Evolutionary conservation across 1,140 invertebrate genomes (phyloP), one percentile per base, ranked within the genome.

Genomic region (Plectus sambesii): DNA sequence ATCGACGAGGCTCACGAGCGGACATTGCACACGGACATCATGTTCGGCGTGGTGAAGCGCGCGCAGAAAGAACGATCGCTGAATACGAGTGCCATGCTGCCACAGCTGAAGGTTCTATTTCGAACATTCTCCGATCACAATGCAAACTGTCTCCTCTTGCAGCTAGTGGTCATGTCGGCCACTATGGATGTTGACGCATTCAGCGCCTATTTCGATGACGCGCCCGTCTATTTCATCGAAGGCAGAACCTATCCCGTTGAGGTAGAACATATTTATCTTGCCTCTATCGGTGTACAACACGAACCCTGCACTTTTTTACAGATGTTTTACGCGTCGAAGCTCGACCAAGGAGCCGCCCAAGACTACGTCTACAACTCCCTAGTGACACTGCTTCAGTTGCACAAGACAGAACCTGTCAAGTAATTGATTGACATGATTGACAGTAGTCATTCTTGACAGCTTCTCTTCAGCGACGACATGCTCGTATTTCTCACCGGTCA

Each of bases 1-100:
- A 74, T 98, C 40, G 93, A 99, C 73, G 93, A 99, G 71, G 90
- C 87, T 39, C 93, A 99, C 70, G 93, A 98, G 73, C 74, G 93
- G 35, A 93, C 90, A 0, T 80, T 97, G 1, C 84, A 89, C 59
- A 94, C 88, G 0, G 93, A 99, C 74, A 76, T 97, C 2, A 73
- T 96, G 0, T 81, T 94, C 75, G 81, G 82, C 49, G 77, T 89
- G 66, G 77, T 84, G 9, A 81, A 87, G 74, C 72, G 77, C 62
- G 78, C 84, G 1, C 86, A 90, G 62, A 51, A 47, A 22, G 25
- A 45, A 22, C 29, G 52, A 39, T n/a, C n/a, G n/a, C n/a, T n/a
- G n/a, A n/a, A n/a, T n/a, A n/a, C n/a, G n/a, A n/a, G n/a, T n/a
- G n/a, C n/a, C n/a, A n/a, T n/a, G n/a, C n/a, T n/a, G n/a, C n/a